Evolutionary conservation across 2,797 vertebrate species (phyloP).

Genomic region (Liasis olivaceus): DNA sequence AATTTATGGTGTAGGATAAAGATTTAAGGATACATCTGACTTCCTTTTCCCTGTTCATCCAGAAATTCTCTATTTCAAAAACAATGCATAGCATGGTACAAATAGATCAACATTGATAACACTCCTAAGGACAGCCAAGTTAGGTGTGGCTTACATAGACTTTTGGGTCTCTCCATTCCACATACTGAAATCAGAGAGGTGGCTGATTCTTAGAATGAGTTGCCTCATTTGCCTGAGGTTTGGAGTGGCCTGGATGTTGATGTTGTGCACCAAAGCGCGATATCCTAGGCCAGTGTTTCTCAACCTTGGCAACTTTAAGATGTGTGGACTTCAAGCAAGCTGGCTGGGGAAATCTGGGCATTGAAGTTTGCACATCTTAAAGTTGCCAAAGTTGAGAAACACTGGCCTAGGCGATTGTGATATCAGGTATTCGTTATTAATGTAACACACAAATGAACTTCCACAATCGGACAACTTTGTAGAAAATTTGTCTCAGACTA

Average conservation of each 20-base stretch:
- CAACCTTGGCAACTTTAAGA: neutral
- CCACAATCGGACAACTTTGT: neutral
- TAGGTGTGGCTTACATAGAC: neutral
- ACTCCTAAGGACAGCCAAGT: neutral
- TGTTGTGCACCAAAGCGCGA: neutral
- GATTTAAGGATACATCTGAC: neutral
- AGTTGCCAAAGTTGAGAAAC: neutral
- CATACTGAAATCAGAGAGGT: neutral
- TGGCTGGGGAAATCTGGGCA: neutral
- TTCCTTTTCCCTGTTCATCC: neutral
- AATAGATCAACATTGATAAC: neutral
- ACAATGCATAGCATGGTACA: neutral
- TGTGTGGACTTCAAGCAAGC: neutral
- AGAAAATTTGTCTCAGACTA: neutral
- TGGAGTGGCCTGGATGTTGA: neutral
- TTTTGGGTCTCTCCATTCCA: neutral
- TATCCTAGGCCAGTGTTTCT: neutral
- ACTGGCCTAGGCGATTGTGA: neutral
- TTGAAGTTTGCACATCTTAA: neutral
- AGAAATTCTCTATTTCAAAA: neutral
- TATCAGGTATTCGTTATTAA: neutral
- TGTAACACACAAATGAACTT: neutral
- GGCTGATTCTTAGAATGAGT: neutral
- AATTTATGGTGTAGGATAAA: neutral
- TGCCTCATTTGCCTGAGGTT: neutral